phyloP scores from a whole-genome alignment of 2,113 vertebrate species.

The Daubentonia madagascariensis region DNA sequence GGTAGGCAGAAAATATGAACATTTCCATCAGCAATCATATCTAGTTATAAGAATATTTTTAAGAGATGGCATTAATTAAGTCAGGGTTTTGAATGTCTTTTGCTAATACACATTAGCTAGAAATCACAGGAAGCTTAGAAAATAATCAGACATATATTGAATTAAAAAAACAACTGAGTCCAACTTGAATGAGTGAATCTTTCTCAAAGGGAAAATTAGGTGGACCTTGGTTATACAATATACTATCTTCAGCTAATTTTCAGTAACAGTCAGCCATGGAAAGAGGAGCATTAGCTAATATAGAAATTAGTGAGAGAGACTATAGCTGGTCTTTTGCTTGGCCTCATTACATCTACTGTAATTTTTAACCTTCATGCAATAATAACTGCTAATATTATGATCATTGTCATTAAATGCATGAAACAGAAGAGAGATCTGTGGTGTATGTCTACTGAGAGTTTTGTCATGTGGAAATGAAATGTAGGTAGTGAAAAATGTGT shows the following conservation, averaged over 20 bases:
- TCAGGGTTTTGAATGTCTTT: neutral
- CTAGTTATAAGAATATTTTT: neutral
- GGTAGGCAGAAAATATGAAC: neutral
- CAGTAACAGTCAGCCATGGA: neutral
- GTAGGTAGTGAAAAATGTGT: neutral
- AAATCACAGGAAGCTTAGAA: neutral
- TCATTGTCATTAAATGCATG: neutral
- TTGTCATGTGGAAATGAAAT: neutral
- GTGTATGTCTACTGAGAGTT: neutral
- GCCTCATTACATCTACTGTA: neutral
- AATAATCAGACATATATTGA: neutral
- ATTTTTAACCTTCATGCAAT: neutral
- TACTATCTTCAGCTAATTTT: neutral
- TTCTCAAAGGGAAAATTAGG: neutral
- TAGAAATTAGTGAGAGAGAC: neutral
- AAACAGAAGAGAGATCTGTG: neutral
- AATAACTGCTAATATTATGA: neutral
- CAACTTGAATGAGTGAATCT: neutral
- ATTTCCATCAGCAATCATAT: neutral
- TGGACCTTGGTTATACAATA: neutral
- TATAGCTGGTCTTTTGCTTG: neutral
- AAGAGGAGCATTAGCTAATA: neutral
- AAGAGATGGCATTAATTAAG: neutral
- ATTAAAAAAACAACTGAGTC: neutral
- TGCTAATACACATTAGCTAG: neutral